phyloP scores from a whole-genome alignment of 2,888 invertebrate species.

The Eupithecia tripunctaria region DNA sequence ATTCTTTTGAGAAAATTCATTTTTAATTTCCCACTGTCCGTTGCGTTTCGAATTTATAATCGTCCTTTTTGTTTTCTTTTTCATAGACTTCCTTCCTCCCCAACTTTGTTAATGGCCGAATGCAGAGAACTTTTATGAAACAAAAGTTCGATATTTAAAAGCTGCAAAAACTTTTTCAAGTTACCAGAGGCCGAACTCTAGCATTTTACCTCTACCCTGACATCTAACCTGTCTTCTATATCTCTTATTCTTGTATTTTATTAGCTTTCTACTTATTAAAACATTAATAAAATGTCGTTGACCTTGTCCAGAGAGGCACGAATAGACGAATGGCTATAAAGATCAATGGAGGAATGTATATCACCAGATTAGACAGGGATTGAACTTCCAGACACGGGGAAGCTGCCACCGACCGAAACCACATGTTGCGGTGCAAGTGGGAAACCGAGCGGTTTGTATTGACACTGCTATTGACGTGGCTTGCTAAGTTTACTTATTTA shows the following conservation, averaged over 20 bases:
- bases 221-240: not conserved
- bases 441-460: not conserved
- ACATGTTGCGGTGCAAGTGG: constrained; percentile 23
- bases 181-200: not conserved
- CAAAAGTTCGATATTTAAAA: constrained; percentile 11
- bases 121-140: constrained; percentile 10
- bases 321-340: constrained; percentile 26
- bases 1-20: constrained; percentile 20
- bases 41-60: constrained; percentile 21
- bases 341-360: constrained; percentile 33
- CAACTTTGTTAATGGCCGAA: constrained; percentile 7
- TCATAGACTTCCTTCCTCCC: constrained; percentile 7
- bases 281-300: constrained; percentile 21
- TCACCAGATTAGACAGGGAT: constrained; percentile 31
- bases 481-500: not conserved
- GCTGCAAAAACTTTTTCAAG: not conserved
- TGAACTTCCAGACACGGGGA: constrained; percentile 26
- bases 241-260: not conserved
- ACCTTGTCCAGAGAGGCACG: constrained; percentile 19
- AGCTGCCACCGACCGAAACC: constrained; percentile 21
- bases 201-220: not conserved
- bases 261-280: constrained; percentile 9
- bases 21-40: constrained; percentile 23
- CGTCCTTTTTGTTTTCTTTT: not conserved
- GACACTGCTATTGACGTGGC: not conserved